Evolutionary conservation across 2,113 vertebrate genomes (phyloP).

Genomic region (Onychorhynchus coronatus): DNA sequence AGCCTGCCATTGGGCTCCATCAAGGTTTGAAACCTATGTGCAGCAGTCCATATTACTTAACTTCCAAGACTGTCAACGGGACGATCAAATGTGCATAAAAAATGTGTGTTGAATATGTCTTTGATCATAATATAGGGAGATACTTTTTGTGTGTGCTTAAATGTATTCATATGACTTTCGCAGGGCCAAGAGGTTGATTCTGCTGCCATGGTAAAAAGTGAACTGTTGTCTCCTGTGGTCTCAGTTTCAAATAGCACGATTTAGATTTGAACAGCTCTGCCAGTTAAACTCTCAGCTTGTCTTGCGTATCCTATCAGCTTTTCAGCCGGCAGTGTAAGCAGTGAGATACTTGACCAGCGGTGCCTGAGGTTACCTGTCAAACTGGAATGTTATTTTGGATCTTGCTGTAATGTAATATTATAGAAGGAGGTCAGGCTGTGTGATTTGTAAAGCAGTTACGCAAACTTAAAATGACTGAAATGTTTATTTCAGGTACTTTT

Average conservation of each 20-base stretch:
- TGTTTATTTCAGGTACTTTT: neutral
- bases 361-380: conserved; percentile 79
- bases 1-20: conserved; percentile 79
- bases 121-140: conserved; percentile 82
- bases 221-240: conserved; percentile 78
- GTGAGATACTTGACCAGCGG: conserved; percentile 18
- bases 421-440: conserved; percentile 71
- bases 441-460: conserved; percentile 72
- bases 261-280: conserved; percentile 62
- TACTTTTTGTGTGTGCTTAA: conserved; percentile 55
- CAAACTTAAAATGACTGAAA: conserved; percentile 40
- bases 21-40: conserved; percentile 82
- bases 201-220: conserved; percentile 79
- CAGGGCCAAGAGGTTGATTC: conserved; percentile 83
- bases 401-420: conserved; percentile 71
- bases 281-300: conserved; percentile 55
- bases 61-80: conserved; percentile 87
- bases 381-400: conserved; percentile 74
- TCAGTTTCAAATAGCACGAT: conserved; percentile 63
- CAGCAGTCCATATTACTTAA: conserved; percentile 88
- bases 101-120: conserved; percentile 62
- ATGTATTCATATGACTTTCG: conserved; percentile 84
- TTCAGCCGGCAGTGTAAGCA: conserved; percentile 37
- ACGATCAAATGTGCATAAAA: conserved; percentile 85
- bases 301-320: conserved; percentile 61